These are phyloP conservation scores for Spisula subtruncata DNA, from an alignment of 2,888 invertebrate genomes.

Conservation along the genomic window DNA sequence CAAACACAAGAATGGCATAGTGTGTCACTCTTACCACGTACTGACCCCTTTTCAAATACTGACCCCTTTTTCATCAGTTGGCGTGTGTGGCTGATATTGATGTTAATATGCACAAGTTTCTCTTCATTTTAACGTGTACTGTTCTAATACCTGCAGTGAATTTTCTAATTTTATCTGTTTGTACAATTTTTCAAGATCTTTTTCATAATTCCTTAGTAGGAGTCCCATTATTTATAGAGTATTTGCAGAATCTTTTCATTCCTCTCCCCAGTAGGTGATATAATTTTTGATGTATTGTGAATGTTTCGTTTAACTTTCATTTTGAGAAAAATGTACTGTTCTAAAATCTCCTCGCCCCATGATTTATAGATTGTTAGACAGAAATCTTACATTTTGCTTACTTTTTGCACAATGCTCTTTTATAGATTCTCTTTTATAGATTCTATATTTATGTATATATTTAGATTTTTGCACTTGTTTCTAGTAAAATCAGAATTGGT, in stretches of 20 bases:
- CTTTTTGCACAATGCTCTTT: constrained; percentile 11
- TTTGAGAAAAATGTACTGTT: background rate
- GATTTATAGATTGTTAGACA: background rate
- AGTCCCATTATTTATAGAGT: no score
- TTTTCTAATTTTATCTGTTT: background rate
- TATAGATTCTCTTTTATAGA: background rate
- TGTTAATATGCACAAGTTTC: background rate
- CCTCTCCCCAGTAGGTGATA: background rate
- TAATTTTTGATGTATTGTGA: background rate
- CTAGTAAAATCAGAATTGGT: constrained; percentile 9
- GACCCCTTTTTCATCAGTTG: background rate
- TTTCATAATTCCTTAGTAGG: no score
- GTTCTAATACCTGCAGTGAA: background rate
- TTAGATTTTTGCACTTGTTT: background rate
- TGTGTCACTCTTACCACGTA: constrained; percentile 26
- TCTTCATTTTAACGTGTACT: background rate
- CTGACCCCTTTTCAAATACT: background rate
- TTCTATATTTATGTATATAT: constrained; percentile 2
- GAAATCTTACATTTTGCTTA: constrained; percentile 15
- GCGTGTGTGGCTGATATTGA: background rate
- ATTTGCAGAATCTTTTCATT: background rate
- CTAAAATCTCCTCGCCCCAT: background rate
- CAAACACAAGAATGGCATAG: constrained; percentile 35
- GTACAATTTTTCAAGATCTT: no score
- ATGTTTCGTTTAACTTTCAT: background rate